phyloP scores from a whole-genome alignment of 2,888 invertebrate species.

The Mamestra brassicae region DNA sequence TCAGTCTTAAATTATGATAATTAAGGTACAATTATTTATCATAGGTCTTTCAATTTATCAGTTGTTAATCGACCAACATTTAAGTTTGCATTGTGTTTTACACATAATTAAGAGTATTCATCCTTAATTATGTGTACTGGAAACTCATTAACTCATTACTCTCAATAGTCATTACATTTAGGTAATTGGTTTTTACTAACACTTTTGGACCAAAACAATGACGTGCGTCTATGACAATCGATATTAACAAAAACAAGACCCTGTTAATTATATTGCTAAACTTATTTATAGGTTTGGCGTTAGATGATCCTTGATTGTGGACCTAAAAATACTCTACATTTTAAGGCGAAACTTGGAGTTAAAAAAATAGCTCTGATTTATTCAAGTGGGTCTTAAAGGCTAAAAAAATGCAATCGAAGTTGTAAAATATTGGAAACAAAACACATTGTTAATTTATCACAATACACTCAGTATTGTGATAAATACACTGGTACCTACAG shows the following conservation, averaged over 20 bases:
- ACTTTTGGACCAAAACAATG: not conserved
- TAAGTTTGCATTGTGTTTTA: not conserved
- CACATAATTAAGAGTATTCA: not conserved
- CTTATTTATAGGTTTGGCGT: not conserved
- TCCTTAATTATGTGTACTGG: not conserved
- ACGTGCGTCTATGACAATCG: not conserved
- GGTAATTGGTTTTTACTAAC: not conserved
- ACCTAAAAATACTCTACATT: not conserved
- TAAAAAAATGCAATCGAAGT: not conserved
- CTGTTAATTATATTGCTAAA: not conserved
- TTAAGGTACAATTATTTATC: constrained; percentile 17
- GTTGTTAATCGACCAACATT: not conserved
- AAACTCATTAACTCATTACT: not conserved
- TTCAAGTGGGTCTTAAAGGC: not conserved
- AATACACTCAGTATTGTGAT: constrained; percentile 8
- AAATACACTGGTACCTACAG: constrained; percentile 3
- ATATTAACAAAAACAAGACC: not conserved
- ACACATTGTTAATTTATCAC: not conserved
- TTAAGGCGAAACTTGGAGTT: too few relatives aligned
- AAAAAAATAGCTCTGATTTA: too few relatives aligned
- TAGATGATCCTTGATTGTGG: not conserved
- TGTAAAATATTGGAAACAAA: not conserved
- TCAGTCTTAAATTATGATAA: constrained; percentile 32
- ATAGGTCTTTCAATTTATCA: constrained; percentile 13
- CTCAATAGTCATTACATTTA: not conserved